Conservation (phyloP, 2,113 vertebrate species). For the Phalacrocorax carbo region DNA sequence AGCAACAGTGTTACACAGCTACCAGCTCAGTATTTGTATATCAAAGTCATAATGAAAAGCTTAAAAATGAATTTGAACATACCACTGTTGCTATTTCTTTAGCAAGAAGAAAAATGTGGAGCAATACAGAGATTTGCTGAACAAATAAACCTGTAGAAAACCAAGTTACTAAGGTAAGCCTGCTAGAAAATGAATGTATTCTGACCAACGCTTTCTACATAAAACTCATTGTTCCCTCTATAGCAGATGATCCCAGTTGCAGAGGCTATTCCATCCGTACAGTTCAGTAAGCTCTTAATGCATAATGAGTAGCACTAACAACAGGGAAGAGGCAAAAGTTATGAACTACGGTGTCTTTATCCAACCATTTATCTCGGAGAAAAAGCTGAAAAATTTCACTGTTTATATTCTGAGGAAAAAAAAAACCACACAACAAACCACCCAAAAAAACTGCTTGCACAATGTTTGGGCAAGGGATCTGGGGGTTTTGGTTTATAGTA, state of each 20-base stretch:
- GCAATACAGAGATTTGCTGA: background rate
- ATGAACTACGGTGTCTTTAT: background rate
- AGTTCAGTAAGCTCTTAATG: background rate
- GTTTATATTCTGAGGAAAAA: background rate
- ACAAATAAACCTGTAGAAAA: background rate
- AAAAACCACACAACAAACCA: too few species aligned
- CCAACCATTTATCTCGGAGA: background rate
- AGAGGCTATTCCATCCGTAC: background rate
- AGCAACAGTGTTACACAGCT: background rate
- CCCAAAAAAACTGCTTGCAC: background rate
- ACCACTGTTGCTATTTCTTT: background rate
- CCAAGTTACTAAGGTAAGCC: background rate
- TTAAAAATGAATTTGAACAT: constrained; percentile 2
- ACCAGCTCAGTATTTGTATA: background rate
- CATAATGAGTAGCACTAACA: background rate
- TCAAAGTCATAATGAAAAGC: background rate
- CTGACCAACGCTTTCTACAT: background rate
- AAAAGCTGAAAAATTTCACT: background rate
- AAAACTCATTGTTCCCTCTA: background rate
- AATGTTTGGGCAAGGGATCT: background rate
- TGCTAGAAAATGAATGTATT: background rate
- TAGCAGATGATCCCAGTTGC: background rate
- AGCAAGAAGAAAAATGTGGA: background rate
- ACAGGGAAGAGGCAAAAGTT: background rate
- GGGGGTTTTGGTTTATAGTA: background rate